phyloP scores from a whole-genome alignment of 2,113 vertebrate species.

The Ptilonorhynchus violaceus region DNA sequence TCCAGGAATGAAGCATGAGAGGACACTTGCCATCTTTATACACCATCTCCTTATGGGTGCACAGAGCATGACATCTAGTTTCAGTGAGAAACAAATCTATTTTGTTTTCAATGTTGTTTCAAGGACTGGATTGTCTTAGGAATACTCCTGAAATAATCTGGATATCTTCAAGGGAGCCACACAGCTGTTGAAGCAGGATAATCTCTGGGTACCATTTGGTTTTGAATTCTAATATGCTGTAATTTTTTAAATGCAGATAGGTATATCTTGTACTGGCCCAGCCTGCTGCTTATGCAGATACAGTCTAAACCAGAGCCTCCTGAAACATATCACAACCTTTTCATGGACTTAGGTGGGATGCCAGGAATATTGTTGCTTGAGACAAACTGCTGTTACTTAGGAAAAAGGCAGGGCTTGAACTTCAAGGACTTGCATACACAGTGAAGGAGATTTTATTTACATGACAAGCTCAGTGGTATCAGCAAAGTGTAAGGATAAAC shows the following conservation, averaged over 20 bases:
- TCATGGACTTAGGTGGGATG: background rate
- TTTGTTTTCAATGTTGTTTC: background rate
- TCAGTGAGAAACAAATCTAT: background rate
- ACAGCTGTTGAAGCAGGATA: background rate
- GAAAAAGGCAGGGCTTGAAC: background rate
- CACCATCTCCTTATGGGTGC: background rate
- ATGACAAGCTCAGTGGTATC: background rate
- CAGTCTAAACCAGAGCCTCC: background rate
- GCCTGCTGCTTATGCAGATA: background rate
- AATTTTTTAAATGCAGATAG: background rate
- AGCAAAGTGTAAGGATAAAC: background rate
- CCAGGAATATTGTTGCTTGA: background rate
- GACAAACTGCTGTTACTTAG: background rate
- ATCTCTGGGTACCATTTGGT: background rate
- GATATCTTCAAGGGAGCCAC: background rate
- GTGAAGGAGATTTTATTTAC: background rate
- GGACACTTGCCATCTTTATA: background rate
- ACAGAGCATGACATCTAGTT: background rate
- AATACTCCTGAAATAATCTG: background rate
- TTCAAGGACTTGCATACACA: background rate
- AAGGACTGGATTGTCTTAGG: background rate
- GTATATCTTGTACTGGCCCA: background rate
- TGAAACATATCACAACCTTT: background rate
- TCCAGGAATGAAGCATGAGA: background rate
- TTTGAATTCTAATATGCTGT: background rate